Percentiles rank a stretch among this genome's conserved stretches.
These are phyloP conservation scores for Drosophila neotestacea DNA, from an alignment of 2,888 invertebrate genomes.

Conservation along the genomic window DNA sequence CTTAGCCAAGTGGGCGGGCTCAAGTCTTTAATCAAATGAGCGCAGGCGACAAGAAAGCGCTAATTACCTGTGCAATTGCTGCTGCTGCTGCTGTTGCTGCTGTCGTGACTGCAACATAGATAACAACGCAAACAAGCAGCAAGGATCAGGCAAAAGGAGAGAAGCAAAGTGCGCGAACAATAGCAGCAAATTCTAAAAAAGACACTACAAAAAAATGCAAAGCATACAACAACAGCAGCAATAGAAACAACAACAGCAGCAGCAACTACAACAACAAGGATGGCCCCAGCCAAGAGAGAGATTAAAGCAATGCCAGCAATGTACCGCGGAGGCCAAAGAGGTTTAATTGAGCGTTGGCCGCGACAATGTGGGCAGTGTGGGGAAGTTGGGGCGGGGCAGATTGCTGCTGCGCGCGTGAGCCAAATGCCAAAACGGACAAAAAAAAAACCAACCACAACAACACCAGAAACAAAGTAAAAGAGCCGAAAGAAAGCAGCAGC, in stretches of 20 bases:
- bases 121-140: constrained; percentile 37
- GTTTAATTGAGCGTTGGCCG: constrained; percentile 68
- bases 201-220: constrained; percentile 24
- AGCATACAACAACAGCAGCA: constrained; percentile 18
- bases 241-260: constrained; percentile 21
- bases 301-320: constrained; percentile 56
- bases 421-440: constrained; percentile 55
- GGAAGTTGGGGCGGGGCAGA: constrained; percentile 24
- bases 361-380: constrained; percentile 20
- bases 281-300: constrained; percentile 42
- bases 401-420: constrained; percentile 51
- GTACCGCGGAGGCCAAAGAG: constrained; percentile 39
- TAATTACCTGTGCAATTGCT: constrained; percentile 54
- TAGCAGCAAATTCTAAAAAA: constrained; percentile 30
- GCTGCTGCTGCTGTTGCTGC: constrained; percentile 28
- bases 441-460: constrained; percentile 8
- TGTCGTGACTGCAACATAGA: constrained; percentile 37
- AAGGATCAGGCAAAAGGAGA: constrained; percentile 44
- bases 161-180: constrained; percentile 45
- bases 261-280: constrained; percentile 34
- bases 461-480: background rate
- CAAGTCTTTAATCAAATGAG: constrained; percentile 63
- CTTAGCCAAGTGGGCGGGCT: constrained; percentile 25
- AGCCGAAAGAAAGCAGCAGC: constrained; percentile 16
- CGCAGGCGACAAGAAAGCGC: constrained; percentile 54